Percentiles rank a stretch among this genome's conserved stretches.
These are phyloP conservation scores for Ophion slaviceki DNA, from an alignment of 2,888 invertebrate species.

Conservation along the genomic window DNA sequence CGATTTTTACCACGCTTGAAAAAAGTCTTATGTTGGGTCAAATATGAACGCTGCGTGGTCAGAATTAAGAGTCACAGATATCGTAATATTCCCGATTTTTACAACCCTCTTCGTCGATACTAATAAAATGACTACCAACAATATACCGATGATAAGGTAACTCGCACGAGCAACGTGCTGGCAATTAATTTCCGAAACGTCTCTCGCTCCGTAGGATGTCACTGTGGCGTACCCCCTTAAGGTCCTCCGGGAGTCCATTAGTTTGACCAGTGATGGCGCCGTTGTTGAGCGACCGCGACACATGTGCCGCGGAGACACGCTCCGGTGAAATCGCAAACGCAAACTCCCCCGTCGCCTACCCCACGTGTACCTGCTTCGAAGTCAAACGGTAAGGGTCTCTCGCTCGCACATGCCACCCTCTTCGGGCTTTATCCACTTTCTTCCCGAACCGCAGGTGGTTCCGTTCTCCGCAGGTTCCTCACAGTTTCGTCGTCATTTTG, in stretches of 20 bases:
- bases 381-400: slow-evolving; percentile 22
- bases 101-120: too few relatives aligned
- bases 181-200: too few relatives aligned
- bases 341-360: slow-evolving; percentile 36
- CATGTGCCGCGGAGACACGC: slow-evolving; percentile 75
- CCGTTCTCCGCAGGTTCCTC: slow-evolving; percentile 43
- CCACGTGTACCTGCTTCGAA: slow-evolving; percentile 63
- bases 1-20: too few relatives aligned
- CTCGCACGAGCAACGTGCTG: too few relatives aligned
- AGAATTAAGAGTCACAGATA: too few relatives aligned
- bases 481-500: neutral
- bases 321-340: slow-evolving; percentile 58
- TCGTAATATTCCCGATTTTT: too few relatives aligned
- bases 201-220: neutral
- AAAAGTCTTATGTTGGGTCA: too few relatives aligned
- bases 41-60: too few relatives aligned
- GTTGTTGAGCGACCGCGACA: slow-evolving; percentile 53
- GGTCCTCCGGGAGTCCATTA: slow-evolving; percentile 20
- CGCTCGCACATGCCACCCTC: slow-evolving; percentile 35
- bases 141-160: too few relatives aligned
- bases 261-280: slow-evolving; percentile 24
- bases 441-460: slow-evolving; percentile 68
- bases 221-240: neutral
- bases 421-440: slow-evolving; percentile 55
- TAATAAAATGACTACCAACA: too few relatives aligned